Evolutionary conservation across 2,888 invertebrate genomes (phyloP), one percentile per base, ranked within the genome.

Genomic region (Dryadula phaetusa): DNA sequence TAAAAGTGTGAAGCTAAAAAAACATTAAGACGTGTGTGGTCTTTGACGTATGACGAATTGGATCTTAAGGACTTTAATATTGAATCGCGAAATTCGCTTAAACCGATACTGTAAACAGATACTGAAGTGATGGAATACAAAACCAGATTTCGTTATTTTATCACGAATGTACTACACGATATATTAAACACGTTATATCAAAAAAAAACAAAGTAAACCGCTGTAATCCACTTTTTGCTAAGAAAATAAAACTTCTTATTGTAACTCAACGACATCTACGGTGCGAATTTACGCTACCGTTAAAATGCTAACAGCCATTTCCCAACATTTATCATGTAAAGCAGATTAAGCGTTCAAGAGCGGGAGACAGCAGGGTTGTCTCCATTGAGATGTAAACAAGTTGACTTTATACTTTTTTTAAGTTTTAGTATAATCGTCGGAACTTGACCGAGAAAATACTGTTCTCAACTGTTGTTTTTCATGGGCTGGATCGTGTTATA

Each of bases 381-480:
- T 82, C 83, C 69, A 82, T 85, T 82, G 44, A 14, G 1, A 84
- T 85, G 85, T 83, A 86, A 83, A 82, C 79, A 85, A 79, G 83
- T 86, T 84, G 73, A 82, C 80, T 81, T 77, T 68, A 70, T n/a
- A 49, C 3, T 8, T 6, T 28, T 16, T 52, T 28, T n/a, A n/a
- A n/a, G n/a, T n/a, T n/a, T n/a, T 16, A 16, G 28, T 52, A 52
- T 2, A 28, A 16, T 4, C 10, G 3, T 8, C n/a, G 28, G 25
- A 10, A 28, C 0, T 28, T 16, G 3, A n/a, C 3, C 16, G 8
- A 52, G n/a, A 28, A 28, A 28, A 49, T 28, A 28, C 1, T 28
- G 1, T 1, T 16, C 3, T 4, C 10, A 6, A 12, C 10, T 12
- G n/a, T 37, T 37, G 37, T 37, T 37, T 37, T 3, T 32, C 32